phyloP scores from a whole-genome alignment of 1,140 invertebrate genomes.

The Diprion similis region DNA sequence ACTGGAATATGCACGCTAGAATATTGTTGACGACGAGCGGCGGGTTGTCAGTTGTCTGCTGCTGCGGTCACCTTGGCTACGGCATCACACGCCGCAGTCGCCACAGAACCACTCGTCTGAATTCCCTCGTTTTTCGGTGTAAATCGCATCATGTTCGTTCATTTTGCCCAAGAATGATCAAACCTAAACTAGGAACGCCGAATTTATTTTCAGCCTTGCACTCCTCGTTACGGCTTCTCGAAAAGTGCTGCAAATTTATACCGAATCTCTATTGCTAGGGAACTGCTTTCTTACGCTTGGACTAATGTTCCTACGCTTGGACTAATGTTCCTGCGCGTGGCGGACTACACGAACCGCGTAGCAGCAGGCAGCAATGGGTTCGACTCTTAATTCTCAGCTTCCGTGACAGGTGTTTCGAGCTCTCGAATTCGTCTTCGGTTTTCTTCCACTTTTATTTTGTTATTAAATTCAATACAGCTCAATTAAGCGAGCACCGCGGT shows the following conservation, averaged over 20 bases:
- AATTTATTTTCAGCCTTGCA: not conserved
- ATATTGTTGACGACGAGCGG: constrained; percentile 49
- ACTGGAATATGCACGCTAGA: constrained; percentile 26
- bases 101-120: constrained; percentile 36
- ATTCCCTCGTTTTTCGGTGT: not conserved
- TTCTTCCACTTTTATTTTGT: no score
- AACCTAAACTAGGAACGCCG: not conserved
- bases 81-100: constrained; percentile 54
- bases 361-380: not conserved
- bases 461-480: no score
- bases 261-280: not conserved
- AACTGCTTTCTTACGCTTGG: not conserved
- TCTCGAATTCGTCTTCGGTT: not conserved
- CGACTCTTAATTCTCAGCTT: not conserved
- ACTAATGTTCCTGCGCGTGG: not conserved
- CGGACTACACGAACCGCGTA: not conserved
- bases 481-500: no score
- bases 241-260: not conserved
- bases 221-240: not conserved
- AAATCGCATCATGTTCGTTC: not conserved
- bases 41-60: constrained; percentile 57
- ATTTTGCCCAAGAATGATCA: not conserved
- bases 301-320: not conserved
- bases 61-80: constrained; percentile 61
- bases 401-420: not conserved